Conservation (phyloP, 2,888 invertebrate species). For the Idaea straminata region DNA sequence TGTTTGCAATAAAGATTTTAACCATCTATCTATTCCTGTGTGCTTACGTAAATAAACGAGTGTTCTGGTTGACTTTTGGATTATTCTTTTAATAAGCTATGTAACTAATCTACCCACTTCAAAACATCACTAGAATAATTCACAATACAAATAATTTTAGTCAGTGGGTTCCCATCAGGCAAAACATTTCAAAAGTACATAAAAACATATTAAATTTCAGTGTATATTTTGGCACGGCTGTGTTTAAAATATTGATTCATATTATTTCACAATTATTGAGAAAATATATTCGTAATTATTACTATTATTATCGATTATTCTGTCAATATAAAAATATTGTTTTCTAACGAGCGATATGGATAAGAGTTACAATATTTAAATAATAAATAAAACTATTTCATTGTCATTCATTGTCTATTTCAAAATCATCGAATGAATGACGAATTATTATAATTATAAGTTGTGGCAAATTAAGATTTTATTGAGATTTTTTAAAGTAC, state of each 20-base stretch:
- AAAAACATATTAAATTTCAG: constrained; percentile 8
- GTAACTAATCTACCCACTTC: too few species aligned
- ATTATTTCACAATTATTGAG: constrained; percentile 28
- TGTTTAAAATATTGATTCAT: constrained; percentile 34
- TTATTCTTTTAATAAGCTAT: too few species aligned
- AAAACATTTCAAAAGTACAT: constrained; percentile 10
- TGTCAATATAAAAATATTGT: not conserved
- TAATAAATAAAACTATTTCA: not conserved
- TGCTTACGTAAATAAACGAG: too few species aligned
- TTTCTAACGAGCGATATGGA: not conserved
- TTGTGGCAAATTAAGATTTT: not conserved
- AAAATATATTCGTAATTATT: constrained; percentile 28
- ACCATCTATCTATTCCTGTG: too few species aligned
- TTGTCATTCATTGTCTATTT: too few species aligned
- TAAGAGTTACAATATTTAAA: not conserved
- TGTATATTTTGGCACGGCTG: constrained; percentile 62
- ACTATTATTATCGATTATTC: not conserved
- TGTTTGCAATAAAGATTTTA: too few species aligned
- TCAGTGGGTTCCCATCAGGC: too few species aligned
- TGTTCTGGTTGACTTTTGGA: too few species aligned
- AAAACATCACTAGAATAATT: too few species aligned
- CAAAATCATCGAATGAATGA: not conserved
- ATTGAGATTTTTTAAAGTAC: not conserved
- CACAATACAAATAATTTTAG: too few species aligned
- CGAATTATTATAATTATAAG: not conserved